phyloP scores from a whole-genome alignment of 2,888 invertebrate species.

The Heliconius ismenius region DNA sequence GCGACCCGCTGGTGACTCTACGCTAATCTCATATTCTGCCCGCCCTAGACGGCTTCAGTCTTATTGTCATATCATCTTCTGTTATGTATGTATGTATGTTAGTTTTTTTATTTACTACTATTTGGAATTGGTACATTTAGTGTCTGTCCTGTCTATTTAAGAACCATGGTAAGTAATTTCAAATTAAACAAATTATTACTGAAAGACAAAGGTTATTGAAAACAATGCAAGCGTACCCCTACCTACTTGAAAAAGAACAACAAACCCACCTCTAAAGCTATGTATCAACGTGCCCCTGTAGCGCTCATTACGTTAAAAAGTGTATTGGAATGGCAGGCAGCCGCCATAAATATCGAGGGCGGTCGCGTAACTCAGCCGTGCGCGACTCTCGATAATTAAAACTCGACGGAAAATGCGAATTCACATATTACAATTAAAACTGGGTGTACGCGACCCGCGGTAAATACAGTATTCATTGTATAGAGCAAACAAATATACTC shows the following conservation, averaged over 20 bases:
- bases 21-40: slow-evolving; percentile 71
- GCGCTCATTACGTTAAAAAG: slow-evolving; percentile 81
- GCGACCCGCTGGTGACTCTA: slow-evolving; percentile 54
- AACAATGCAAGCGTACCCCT: slow-evolving; percentile 15
- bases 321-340: slow-evolving; percentile 77
- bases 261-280: slow-evolving; percentile 49
- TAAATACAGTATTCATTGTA: slow-evolving; percentile 58
- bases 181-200: background rate
- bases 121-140: background rate
- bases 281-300: slow-evolving; percentile 57
- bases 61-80: slow-evolving; percentile 53
- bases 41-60: slow-evolving; percentile 57
- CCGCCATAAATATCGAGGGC: slow-evolving; percentile 80
- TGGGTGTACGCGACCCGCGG: slow-evolving; percentile 69
- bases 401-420: slow-evolving; percentile 79
- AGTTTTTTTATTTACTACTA: background rate
- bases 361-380: slow-evolving; percentile 81
- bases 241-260: slow-evolving; percentile 54
- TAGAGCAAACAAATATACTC: slow-evolving; percentile 46
- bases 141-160: background rate
- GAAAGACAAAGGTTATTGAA: background rate
- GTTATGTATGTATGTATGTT: slow-evolving; percentile 22
- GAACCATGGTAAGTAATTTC: background rate
- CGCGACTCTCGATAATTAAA: slow-evolving; percentile 82
- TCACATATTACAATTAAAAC: slow-evolving; percentile 82